Conservation (phyloP, 2,888 invertebrate genomes). For the Lymantria monacha region DNA sequence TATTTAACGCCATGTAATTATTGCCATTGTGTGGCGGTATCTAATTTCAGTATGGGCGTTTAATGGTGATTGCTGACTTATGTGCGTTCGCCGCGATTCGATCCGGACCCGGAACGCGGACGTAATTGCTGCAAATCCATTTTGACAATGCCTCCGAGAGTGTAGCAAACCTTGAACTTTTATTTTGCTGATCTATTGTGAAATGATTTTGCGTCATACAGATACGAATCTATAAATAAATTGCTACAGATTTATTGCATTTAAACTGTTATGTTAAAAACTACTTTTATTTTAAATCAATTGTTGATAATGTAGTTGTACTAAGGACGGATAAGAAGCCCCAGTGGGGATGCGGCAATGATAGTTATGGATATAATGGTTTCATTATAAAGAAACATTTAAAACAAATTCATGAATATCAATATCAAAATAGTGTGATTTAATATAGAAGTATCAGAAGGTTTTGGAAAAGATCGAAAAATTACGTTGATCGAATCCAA, state of each 20-base stretch:
- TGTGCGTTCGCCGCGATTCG: slow-evolving; percentile 44
- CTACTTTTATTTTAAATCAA: no score
- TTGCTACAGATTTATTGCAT: slow-evolving; percentile 4
- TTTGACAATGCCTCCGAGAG: slow-evolving; percentile 41
- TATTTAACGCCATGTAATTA: slow-evolving; percentile 46
- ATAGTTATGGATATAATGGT: no score
- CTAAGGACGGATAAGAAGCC: no score
- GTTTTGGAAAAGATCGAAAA: no score
- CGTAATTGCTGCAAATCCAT: slow-evolving; percentile 50
- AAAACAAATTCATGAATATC: no score
- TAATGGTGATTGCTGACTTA: slow-evolving; percentile 55
- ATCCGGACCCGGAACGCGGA: slow-evolving; percentile 55
- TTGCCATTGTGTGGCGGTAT: slow-evolving; percentile 50
- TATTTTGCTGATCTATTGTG: slow-evolving; percentile 36
- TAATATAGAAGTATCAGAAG: no score
- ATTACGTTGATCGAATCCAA: no score
- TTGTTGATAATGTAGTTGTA: no score
- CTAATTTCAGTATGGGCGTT: slow-evolving; percentile 65
- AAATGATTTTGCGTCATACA: slow-evolving; percentile 24
- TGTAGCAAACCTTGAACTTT: slow-evolving; percentile 58
- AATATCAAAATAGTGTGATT: no score
- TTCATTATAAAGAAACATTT: no score
- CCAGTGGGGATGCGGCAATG: no score
- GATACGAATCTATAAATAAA: slow-evolving; percentile 1
- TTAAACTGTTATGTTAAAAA: no score